Evolutionary conservation across 2,113 vertebrate species (phyloP).

Genomic region (Aldabrachelys gigantea): DNA sequence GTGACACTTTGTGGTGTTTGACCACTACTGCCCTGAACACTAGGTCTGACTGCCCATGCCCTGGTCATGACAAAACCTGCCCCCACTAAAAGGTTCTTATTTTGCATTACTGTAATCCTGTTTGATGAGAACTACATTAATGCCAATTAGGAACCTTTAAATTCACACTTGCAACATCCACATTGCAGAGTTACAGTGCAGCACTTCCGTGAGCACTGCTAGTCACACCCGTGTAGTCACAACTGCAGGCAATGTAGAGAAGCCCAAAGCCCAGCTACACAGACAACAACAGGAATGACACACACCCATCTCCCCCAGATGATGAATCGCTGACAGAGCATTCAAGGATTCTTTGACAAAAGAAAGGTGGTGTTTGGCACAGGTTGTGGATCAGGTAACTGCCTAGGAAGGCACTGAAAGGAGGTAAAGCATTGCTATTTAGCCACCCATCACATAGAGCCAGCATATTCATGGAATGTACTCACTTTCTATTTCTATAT

Average conservation of each 20-base stretch:
- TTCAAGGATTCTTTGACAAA: background rate
- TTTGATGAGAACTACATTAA: background rate
- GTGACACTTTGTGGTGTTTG: background rate
- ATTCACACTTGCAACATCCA: background rate
- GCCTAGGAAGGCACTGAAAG: background rate
- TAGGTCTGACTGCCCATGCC: background rate
- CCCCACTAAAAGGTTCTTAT: background rate
- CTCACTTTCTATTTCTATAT: conserved; percentile 7
- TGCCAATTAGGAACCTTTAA: background rate
- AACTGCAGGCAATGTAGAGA: background rate
- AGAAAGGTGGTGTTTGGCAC: background rate
- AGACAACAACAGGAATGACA: background rate
- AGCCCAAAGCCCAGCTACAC: background rate
- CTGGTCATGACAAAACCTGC: background rate
- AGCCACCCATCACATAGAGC: background rate
- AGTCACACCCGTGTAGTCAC: too few species aligned
- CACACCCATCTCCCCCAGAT: background rate
- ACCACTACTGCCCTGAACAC: background rate
- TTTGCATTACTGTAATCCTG: too few species aligned
- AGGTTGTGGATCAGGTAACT: background rate
- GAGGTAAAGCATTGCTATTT: too few species aligned
- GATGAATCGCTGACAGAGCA: background rate
- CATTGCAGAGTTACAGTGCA: background rate
- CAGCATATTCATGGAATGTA: background rate
- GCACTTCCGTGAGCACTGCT: background rate